Conservation (phyloP, 2,797 vertebrate species). For the Paguma larvata region DNA sequence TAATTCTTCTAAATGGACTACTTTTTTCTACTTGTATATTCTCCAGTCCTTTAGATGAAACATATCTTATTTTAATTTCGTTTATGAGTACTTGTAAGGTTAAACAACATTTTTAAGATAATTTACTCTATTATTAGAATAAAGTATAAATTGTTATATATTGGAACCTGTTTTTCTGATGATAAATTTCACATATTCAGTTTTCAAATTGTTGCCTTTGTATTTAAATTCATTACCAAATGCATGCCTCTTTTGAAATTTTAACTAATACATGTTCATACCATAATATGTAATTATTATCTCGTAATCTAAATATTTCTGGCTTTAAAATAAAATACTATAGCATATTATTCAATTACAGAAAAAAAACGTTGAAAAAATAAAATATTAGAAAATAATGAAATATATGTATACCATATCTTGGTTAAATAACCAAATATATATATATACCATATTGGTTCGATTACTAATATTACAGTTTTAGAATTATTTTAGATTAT, state of each 20-base stretch:
- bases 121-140: not conserved
- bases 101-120: not conserved
- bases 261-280: not conserved
- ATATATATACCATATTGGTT: not conserved
- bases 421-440: not conserved
- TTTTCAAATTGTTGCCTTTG: not conserved
- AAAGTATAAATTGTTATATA: not conserved
- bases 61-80: not conserved
- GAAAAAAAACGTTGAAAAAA: not conserved
- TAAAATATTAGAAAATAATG: not conserved
- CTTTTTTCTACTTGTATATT: not conserved
- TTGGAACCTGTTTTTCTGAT: not conserved
- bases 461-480: not conserved
- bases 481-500: conserved; percentile 40
- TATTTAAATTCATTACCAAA: not conserved
- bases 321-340: not conserved
- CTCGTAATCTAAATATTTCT: conserved; percentile 40
- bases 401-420: not conserved
- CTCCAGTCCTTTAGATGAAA: not conserved
- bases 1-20: not conserved
- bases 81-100: not conserved
- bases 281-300: not conserved
- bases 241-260: not conserved
- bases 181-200: not conserved
- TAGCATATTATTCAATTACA: not conserved